These are phyloP conservation scores for Drosophila tanythrix DNA, from an alignment of 2,888 invertebrate genomes.

Conservation along the genomic window DNA sequence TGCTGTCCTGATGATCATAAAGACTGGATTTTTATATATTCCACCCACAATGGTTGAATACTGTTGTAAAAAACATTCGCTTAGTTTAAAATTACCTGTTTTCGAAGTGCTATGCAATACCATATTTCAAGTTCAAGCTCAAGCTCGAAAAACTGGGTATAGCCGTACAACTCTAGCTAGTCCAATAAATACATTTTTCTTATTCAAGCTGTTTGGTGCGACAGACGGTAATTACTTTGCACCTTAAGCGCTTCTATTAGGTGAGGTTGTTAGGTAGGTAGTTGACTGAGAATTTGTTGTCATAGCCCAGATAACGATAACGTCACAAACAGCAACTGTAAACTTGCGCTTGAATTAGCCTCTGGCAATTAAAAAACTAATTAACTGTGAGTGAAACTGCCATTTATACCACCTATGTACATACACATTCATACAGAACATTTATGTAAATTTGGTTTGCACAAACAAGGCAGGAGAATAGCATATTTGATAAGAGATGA, in stretches of 20 bases:
- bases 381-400: conserved; percentile 47
- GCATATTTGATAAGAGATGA: neutral
- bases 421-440: neutral
- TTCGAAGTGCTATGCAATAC: no score
- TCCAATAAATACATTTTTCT: neutral
- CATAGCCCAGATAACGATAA: conserved; percentile 48
- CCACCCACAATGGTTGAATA: no score
- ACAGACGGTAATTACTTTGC: neutral
- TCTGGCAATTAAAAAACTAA: conserved; percentile 43
- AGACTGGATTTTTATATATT: neutral
- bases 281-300: conserved; percentile 28
- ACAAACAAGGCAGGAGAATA: neutral
- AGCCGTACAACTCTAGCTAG: neutral
- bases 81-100: no score
- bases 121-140: no score
- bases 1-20: neutral
- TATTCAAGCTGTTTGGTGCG: neutral
- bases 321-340: conserved; percentile 33
- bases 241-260: neutral
- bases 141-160: neutral
- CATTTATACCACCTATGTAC: conserved; percentile 17
- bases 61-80: no score
- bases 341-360: conserved; percentile 40
- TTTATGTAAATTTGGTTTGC: neutral
- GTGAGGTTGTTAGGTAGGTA: neutral